Percentiles rank a stretch among this genome's conserved stretches.
Conservation (phyloP, 2,113 vertebrate species). For the Lamprologus ornatipinnis region DNA sequence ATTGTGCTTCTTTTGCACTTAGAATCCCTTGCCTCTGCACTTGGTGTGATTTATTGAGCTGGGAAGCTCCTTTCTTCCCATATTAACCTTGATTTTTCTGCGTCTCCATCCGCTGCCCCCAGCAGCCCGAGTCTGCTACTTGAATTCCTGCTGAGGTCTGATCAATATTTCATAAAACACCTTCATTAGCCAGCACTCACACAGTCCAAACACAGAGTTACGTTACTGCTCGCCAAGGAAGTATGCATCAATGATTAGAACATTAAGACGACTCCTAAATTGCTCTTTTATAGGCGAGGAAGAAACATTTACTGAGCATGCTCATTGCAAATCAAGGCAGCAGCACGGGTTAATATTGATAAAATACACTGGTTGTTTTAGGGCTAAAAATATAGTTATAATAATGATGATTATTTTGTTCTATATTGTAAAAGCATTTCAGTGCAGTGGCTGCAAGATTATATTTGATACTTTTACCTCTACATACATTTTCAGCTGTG, state of each 20-base stretch:
- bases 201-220: constrained; percentile 41
- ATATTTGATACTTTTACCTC: neutral
- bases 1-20: constrained; percentile 65
- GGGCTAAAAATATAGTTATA: neutral
- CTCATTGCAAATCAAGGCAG: constrained; percentile 15
- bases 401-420: neutral
- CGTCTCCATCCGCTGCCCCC: neutral
- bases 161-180: constrained; percentile 74
- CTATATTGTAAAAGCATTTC: neutral
- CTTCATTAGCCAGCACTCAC: constrained; percentile 62
- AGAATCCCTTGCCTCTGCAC: constrained; percentile 44
- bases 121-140: constrained; percentile 14
- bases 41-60: constrained; percentile 59
- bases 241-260: constrained; percentile 41
- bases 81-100: constrained; percentile 50
- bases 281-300: constrained; percentile 21
- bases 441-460: neutral
- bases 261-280: constrained; percentile 37
- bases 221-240: constrained; percentile 11
- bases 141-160: constrained; percentile 31
- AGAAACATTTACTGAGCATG: neutral
- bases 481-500: neutral
- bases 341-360: neutral
- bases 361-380: neutral
- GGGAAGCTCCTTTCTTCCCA: constrained; percentile 36